phyloP scores from a whole-genome alignment of 2,797 vertebrate genomes.

The Oreochromis mossambicus region DNA sequence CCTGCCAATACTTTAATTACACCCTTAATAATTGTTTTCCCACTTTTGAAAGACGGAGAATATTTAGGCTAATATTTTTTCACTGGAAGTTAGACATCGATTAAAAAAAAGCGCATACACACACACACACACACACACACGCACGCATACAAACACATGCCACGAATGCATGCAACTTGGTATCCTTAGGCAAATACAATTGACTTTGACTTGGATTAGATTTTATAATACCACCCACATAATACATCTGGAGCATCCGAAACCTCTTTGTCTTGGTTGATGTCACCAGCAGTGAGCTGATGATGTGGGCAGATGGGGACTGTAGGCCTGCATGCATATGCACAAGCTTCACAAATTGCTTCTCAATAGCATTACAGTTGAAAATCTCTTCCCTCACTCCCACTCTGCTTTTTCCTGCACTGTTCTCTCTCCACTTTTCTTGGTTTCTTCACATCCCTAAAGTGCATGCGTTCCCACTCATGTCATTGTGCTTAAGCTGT shows the following conservation, averaged over 20 bases:
- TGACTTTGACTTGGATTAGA: constrained; percentile 63
- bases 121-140: neutral
- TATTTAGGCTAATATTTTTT: constrained; percentile 51
- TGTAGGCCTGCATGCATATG: constrained; percentile 66
- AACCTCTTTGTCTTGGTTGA: constrained; percentile 70
- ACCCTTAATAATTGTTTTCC: constrained; percentile 75
- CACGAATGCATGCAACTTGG: constrained; percentile 19
- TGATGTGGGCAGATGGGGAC: constrained; percentile 71
- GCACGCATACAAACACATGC: neutral
- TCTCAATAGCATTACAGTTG: constrained; percentile 70
- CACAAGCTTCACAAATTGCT: constrained; percentile 73
- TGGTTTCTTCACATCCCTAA: constrained; percentile 46
- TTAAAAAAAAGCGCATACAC: neutral
- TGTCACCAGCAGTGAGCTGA: constrained; percentile 67
- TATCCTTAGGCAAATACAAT: constrained; percentile 59
- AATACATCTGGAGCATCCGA: constrained; percentile 60
- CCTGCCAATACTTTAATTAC: constrained; percentile 79
- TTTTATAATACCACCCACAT: constrained; percentile 69
- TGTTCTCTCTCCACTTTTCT: constrained; percentile 36
- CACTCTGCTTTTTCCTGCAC: constrained; percentile 44
- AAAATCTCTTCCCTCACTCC: constrained; percentile 60
- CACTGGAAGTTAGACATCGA: constrained; percentile 9
- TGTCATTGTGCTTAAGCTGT: constrained; percentile 45
- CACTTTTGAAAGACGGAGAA: constrained; percentile 52
- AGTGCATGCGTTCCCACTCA: constrained; percentile 58